Base-by-base conservation (phyloP, 2,888 invertebrate genomes). In the Empis stercorea region DNA sequence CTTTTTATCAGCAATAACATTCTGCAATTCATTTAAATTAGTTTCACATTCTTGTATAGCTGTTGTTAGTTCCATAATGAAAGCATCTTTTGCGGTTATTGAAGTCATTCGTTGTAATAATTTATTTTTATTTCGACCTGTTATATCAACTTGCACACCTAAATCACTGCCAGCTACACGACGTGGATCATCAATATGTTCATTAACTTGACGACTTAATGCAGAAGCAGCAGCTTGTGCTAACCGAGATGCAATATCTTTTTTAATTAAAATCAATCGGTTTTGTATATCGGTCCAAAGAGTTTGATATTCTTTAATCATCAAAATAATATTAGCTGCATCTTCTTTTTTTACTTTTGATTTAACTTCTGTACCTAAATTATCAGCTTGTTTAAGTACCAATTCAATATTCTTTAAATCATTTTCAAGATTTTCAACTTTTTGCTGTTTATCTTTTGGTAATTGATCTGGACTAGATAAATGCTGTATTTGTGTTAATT, bases 31-130 rank as follows among this genome's bases (percentile, higher is more conserved):
- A 46, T 81, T 76, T 4, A 89, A 68, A 51, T 82, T 77, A 9
- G 72, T 73, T 43, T 75, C 74, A 53, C 85, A 81, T 60, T 91
- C 89, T 39, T 70, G 70, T 5, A 88, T 73, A 0, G 87, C 89
- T 4, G 79, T 76, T 37, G 76, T 73, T 34, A 91, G 67, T 64
- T 91, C 88, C 56, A 78, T 80, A 46, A 80, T 70, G 61, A 88
- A 91, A 1, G 87, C 88, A 60, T 89, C 88, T 63, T 84, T 83
- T 5, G 87, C 81, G 38, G 87, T 87, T 51, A 82, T 78, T 13
- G 81, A 79, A 1, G 81, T 81, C 70, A 81, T 78, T 16, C 74
- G 70, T 41, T 74, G 71, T 41, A 79, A 59, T 20, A 58, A 61
- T 44, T 63, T 62, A 0, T 59, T 57, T 23, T 59, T 17, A 39